phyloP scores from a whole-genome alignment of 2,797 vertebrate genomes.

The Spizella passerina region DNA sequence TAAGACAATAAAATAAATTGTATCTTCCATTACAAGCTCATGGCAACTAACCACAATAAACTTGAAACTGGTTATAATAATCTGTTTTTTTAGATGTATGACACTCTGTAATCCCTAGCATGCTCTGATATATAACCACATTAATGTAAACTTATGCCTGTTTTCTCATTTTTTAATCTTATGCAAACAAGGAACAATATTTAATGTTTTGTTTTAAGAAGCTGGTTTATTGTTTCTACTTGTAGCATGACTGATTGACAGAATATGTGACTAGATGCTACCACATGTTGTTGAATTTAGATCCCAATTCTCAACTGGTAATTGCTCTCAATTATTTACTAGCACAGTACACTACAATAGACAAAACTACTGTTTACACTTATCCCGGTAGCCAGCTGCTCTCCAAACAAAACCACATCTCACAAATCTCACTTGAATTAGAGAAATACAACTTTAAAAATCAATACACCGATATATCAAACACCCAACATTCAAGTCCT shows the following conservation, averaged over 20 bases:
- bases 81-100: neutral
- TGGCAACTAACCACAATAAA: neutral
- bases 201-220: neutral
- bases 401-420: slow-evolving; percentile 6
- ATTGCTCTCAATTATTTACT: slow-evolving; percentile 4
- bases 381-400: neutral
- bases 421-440: neutral
- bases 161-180: neutral
- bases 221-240: neutral
- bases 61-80: neutral
- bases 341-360: neutral
- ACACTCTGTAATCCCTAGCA: neutral
- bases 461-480: neutral
- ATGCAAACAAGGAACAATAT: neutral
- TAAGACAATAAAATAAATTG: slow-evolving; percentile 1
- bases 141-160: neutral
- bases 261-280: neutral
- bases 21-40: neutral
- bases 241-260: neutral
- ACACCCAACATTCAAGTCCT: neutral
- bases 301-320: neutral
- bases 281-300: neutral
- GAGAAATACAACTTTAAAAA: neutral
- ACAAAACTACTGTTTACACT: slow-evolving; percentile 17
- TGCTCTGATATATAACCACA: neutral